Evolutionary conservation across 2,888 invertebrate genomes (phyloP), one percentile per base, ranked within the genome.

Genomic region (Brassicogethes aeneus): DNA sequence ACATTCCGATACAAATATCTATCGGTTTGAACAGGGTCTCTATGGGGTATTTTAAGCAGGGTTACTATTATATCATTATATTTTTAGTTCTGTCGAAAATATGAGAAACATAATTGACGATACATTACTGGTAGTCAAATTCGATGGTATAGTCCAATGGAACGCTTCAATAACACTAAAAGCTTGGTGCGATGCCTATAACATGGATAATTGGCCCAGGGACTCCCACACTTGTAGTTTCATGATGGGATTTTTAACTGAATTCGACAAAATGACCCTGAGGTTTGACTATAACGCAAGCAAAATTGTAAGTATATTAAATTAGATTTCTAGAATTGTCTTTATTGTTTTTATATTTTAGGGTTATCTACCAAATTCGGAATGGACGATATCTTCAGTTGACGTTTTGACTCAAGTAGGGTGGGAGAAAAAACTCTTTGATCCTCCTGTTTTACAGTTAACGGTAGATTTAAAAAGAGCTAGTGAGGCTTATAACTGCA

Each of bases 141-240:
- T 50, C 33, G 53, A 53, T 2, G 70, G 70, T 2, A 17, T 49
- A 2, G 66, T 67, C 0, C 52, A 48, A 13, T 70, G 70, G 70
- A 52, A 49, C 15, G 59, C 69, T 0, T 36, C 51, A 1, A 46
- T 62, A 2, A 49, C 60, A 30, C 46, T 68, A 12, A 54, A 60
- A 31, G 60, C 62, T 2, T 66, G 67, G 58, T 70, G 70, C 41
- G 52, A 56, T 42, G 43, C 59, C 2, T 42, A 56, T 2, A 55
- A 65, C 37, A 46, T 70, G 16, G 58, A 56, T 2, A 50, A 59
- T 15, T 71, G 71, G 71, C 71, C 71, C 0, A 53, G 59, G 23
- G 71, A 71, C 44, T 48, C 48, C 3, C 69, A 70, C 42, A 50
- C 42, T 3, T 72, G 71, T 47, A 53, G 55, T 17, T 38, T 71